Conservation (phyloP, 2,113 vertebrate genomes). For the Mirza zaza region DNA sequence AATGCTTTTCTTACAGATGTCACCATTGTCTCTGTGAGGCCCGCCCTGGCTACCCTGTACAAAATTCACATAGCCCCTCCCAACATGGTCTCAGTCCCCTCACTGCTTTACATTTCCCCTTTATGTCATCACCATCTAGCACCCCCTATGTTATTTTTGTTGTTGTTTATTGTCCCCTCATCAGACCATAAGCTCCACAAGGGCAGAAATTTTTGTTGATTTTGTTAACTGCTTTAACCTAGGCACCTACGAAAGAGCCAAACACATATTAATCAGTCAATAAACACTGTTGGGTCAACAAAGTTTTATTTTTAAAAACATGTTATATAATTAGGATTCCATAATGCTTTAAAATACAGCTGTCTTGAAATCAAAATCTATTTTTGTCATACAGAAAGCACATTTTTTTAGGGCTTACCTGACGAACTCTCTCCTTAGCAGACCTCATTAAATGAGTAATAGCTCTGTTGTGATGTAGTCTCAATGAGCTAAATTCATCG, state of each 20-base stretch:
- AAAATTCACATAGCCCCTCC: neutral
- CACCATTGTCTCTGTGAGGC: neutral
- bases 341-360: neutral
- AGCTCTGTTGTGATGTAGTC: constrained; percentile 95
- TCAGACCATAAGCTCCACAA: neutral
- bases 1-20: neutral
- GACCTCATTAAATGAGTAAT: constrained; percentile 93
- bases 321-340: neutral
- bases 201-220: neutral
- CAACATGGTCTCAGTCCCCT: neutral
- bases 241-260: neutral
- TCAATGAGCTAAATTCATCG: constrained; percentile 95
- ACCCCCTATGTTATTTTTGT: neutral
- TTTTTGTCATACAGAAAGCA: neutral
- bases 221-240: neutral
- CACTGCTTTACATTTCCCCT: neutral
- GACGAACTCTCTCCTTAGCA: constrained; percentile 82
- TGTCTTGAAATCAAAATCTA: neutral
- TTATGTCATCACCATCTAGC: neutral
- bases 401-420: constrained; percentile 73
- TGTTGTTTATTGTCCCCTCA: neutral
- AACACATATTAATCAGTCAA: neutral
- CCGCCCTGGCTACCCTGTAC: neutral
- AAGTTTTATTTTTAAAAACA: neutral
- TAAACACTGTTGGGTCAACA: neutral